Conservation (phyloP, 2,888 invertebrate species). For the Caenorhabditis drosophilae region DNA sequence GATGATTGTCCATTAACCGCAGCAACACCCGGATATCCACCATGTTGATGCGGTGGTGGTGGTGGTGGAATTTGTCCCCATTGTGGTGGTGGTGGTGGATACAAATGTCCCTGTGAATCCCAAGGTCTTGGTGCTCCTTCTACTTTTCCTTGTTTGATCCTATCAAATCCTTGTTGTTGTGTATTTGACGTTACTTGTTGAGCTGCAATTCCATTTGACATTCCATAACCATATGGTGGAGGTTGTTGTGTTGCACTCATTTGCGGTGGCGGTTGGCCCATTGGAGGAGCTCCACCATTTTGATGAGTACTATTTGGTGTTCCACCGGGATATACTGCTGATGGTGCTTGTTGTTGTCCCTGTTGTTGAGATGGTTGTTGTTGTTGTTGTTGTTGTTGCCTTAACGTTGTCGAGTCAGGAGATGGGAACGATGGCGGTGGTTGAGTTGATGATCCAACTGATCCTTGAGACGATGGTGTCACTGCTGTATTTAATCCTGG, state of each 20-base stretch:
- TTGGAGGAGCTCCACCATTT: slow-evolving; percentile 32
- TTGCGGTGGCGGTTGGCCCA: slow-evolving; percentile 62
- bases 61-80: slow-evolving; percentile 26
- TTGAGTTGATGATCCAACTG: not conserved
- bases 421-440: slow-evolving; percentile 21
- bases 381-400: slow-evolving; percentile 3
- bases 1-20: slow-evolving; percentile 11
- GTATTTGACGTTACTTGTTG: not conserved
- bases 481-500: slow-evolving; percentile 4
- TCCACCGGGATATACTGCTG: not conserved
- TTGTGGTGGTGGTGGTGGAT: slow-evolving; percentile 19
- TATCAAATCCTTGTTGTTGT: slow-evolving; percentile 14
- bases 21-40: not conserved
- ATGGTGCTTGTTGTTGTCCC: not conserved
- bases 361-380: not conserved
- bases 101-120: slow-evolving; percentile 36
- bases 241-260: slow-evolving; percentile 27
- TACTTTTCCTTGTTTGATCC: slow-evolving; percentile 15
- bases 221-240: slow-evolving; percentile 9
- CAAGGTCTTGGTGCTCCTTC: slow-evolving; percentile 12
- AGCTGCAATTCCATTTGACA: slow-evolving; percentile 27
- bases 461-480: not conserved
- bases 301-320: not conserved
- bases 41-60: slow-evolving; percentile 7
- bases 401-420: slow-evolving; percentile 8